Conservation (phyloP, 1,140 invertebrate genomes). For the Brachionus koreanus region DNA sequence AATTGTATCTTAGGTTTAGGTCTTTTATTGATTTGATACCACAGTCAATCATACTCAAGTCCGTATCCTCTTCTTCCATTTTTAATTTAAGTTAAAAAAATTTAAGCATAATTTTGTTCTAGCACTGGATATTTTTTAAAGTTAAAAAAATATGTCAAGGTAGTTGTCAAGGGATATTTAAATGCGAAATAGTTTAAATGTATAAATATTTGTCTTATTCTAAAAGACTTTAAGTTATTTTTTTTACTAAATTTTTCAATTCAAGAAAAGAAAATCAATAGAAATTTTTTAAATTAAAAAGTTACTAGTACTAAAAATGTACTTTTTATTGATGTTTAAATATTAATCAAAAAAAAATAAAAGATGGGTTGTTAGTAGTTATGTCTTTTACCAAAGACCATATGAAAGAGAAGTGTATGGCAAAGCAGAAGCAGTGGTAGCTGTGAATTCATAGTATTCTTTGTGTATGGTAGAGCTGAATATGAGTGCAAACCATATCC, state of each 20-base stretch:
- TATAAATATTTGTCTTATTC: not conserved
- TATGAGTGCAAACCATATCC: not conserved
- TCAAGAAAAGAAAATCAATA: not conserved
- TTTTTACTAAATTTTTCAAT: not conserved
- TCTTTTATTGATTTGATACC: slow-evolving; percentile 33
- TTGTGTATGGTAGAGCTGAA: not conserved
- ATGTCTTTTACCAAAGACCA: not conserved
- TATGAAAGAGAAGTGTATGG: not conserved
- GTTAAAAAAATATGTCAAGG: not conserved
- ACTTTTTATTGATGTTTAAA: not conserved
- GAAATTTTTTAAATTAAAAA: not conserved
- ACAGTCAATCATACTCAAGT: slow-evolving; percentile 39
- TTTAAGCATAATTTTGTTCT: slow-evolving; percentile 7
- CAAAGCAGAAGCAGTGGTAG: not conserved
- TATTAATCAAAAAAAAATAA: not conserved
- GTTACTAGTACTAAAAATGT: not conserved
- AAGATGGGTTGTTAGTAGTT: not conserved
- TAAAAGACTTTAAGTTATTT: too few relatives aligned
- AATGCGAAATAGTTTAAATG: not conserved
- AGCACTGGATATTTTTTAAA: slow-evolving; percentile 10
- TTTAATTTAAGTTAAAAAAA: not conserved
- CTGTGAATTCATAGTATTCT: not conserved
- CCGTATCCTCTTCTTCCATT: slow-evolving; percentile 23
- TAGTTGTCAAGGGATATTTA: slow-evolving; percentile 1
- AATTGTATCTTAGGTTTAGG: slow-evolving; percentile 45